A percentile compares a stretch with the other conserved stretches of the same genome.
phyloP scores from a whole-genome alignment of 2,113 vertebrate species.

The Oophaga pumilio region DNA sequence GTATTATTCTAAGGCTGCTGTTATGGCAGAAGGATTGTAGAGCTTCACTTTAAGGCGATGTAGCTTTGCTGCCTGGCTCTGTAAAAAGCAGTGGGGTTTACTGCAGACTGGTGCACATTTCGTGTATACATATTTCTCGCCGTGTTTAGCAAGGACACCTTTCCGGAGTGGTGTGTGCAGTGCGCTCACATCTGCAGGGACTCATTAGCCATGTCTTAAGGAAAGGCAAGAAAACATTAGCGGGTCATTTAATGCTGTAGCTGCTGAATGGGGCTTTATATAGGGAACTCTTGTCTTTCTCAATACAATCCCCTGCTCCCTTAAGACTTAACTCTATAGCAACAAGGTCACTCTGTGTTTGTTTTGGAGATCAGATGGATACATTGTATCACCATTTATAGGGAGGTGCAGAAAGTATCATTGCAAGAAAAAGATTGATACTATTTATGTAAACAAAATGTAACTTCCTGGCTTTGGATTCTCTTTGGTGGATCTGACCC shows the following conservation, averaged over 20 bases:
- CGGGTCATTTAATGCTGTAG: background rate
- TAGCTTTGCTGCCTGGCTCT: constrained; percentile 1
- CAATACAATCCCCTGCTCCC: background rate
- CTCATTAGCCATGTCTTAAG: constrained; percentile 43
- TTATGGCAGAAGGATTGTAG: background rate
- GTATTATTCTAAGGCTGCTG: background rate
- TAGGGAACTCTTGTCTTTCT: background rate
- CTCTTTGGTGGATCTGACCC: background rate
- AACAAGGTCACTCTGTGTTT: background rate
- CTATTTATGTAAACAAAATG: background rate
- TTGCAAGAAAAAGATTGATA: background rate
- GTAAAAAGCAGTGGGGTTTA: background rate
- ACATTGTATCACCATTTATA: background rate
- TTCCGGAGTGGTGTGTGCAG: background rate
- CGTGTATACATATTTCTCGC: constrained; percentile 1
- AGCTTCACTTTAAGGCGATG: constrained; percentile 9
- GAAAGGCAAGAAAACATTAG: constrained; percentile 15
- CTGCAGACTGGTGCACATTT: constrained; percentile 6
- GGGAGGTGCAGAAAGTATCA: background rate
- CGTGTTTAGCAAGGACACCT: constrained; percentile 42
- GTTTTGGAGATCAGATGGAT: constrained; percentile 21
- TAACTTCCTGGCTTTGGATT: background rate
- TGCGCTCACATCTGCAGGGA: constrained; percentile 42
- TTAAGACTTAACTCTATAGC: background rate
- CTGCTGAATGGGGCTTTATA: background rate